Conservation (phyloP, 1,140 invertebrate species). For the Sinonovacula constricta region DNA sequence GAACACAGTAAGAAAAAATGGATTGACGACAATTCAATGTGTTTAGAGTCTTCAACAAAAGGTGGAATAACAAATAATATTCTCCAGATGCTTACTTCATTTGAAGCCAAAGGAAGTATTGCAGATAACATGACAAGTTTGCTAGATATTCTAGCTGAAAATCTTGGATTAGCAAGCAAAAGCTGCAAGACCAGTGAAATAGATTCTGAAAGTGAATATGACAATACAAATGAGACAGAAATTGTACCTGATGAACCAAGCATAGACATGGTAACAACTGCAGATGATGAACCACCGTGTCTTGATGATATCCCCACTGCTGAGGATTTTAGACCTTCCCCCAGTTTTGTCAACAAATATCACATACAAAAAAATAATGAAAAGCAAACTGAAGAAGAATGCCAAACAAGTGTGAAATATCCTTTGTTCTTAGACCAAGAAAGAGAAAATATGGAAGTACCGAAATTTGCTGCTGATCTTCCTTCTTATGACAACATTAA, state of each 20-base stretch:
- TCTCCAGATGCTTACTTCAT: constrained; percentile 34
- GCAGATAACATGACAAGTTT: constrained; percentile 43
- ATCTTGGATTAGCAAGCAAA: constrained; percentile 28
- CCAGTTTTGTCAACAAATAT: no score
- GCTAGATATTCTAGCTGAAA: constrained; percentile 38
- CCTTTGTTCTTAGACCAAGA: no score
- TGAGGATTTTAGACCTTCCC: no score
- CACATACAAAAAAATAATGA: no score
- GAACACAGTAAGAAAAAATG: neutral
- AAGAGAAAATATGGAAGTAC: no score
- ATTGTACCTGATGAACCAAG: no score
- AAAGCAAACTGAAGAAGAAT: no score
- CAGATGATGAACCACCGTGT: constrained; percentile 28
- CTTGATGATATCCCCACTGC: constrained; percentile 37
- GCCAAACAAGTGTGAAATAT: no score
- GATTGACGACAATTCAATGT: neutral
- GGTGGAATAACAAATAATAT: constrained; percentile 32
- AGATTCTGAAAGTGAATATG: constrained; percentile 16
- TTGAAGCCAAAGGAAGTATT: constrained; percentile 43
- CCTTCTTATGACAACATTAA: no score
- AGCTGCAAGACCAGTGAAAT: neutral
- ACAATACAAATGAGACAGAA: neutral
- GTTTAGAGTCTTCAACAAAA: neutral
- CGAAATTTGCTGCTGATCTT: no score
- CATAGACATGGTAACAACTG: no score